Conservation (phyloP, 2,797 vertebrate species). For the Carduelis carduelis region DNA sequence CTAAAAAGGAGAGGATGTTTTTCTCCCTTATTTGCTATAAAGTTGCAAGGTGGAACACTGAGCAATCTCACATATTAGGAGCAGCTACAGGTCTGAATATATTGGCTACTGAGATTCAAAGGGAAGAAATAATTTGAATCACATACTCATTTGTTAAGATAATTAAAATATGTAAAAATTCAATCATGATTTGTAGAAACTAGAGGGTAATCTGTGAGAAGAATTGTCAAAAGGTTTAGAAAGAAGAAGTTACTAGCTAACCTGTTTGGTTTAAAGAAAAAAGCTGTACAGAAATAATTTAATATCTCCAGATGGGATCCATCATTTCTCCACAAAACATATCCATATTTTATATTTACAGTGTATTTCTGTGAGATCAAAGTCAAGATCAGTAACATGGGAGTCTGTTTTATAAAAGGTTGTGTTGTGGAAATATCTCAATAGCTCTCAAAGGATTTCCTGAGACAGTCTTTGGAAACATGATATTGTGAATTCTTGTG, state of each 20-base stretch:
- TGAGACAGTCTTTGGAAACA: neutral
- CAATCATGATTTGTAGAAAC: neutral
- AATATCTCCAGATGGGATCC: neutral
- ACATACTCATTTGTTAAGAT: neutral
- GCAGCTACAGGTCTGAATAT: constrained; percentile 18
- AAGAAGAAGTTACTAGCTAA: neutral
- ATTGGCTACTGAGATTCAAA: constrained; percentile 31
- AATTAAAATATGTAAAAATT: neutral
- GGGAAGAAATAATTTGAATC: constrained; percentile 12
- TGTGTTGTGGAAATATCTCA: neutral
- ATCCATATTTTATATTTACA: neutral
- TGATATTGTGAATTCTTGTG: neutral
- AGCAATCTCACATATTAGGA: constrained; percentile 21
- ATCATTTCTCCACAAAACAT: neutral
- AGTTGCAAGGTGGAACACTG: constrained; percentile 31
- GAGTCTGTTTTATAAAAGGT: neutral
- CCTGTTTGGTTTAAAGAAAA: neutral
- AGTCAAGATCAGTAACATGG: neutral
- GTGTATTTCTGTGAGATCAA: neutral
- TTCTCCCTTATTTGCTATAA: constrained; percentile 4
- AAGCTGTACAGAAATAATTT: neutral
- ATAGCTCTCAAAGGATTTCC: neutral
- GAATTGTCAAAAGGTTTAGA: neutral
- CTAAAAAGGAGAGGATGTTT: neutral
- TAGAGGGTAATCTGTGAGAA: neutral